Evolutionary conservation across 2,113 vertebrate species (phyloP).

Genomic region (Tauraco erythrolophus): DNA sequence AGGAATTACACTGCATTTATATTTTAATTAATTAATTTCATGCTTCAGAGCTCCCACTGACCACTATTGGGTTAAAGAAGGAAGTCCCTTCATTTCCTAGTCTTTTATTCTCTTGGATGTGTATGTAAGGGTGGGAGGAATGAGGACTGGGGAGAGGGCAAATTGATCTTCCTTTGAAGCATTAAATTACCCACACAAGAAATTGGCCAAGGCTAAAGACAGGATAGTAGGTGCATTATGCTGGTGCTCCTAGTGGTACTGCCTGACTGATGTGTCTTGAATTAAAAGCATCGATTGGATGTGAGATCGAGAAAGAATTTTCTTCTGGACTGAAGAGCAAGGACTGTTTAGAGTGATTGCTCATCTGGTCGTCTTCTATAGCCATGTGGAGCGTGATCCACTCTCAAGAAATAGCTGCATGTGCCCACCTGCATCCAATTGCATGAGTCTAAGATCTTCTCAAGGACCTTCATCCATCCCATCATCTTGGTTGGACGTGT

Average conservation of each 20-base stretch:
- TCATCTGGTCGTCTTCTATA: not conserved
- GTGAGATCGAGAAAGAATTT: not conserved
- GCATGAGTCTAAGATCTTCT: not conserved
- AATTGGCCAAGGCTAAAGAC: not conserved
- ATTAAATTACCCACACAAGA: constrained; percentile 59
- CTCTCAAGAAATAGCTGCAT: not conserved
- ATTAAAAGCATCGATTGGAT: not conserved
- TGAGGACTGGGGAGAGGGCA: not conserved
- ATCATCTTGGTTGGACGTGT: not conserved
- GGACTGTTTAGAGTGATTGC: not conserved
- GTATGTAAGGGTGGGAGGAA: constrained; percentile 8
- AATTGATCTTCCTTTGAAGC: constrained; percentile 61
- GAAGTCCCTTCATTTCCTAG: constrained; percentile 30
- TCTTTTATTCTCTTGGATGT: constrained; percentile 40
- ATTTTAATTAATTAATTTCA: constrained; percentile 74
- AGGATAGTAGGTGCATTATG: not conserved
- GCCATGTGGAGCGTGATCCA: not conserved
- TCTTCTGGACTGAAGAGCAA: not conserved
- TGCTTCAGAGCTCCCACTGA: constrained; percentile 65
- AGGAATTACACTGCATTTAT: constrained; percentile 56
- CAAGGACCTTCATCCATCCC: not conserved
- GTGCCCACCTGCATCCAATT: not conserved
- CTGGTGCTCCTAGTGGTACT: not conserved
- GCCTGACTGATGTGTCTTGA: not conserved
- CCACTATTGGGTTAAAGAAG: constrained; percentile 55